phyloP scores from a whole-genome alignment of 2,888 invertebrate genomes.

The Tetragnatha montana region DNA sequence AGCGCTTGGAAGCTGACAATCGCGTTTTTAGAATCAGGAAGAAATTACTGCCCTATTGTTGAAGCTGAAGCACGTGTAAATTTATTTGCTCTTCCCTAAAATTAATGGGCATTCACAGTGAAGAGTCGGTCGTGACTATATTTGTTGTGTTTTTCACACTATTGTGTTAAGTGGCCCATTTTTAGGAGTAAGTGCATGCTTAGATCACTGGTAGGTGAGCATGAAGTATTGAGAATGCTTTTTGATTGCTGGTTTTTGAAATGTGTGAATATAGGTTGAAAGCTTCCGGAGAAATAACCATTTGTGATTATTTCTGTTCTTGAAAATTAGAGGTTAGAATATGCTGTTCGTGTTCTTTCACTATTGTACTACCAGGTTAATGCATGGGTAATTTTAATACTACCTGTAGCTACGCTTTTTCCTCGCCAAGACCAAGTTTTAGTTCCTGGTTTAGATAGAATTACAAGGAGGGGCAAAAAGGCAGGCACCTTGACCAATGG shows the following conservation, averaged over 20 bases:
- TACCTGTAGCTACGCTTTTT: no score
- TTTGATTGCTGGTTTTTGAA: not conserved
- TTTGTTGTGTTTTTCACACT: not conserved
- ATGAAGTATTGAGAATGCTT: not conserved
- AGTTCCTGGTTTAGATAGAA: no score
- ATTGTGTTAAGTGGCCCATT: not conserved
- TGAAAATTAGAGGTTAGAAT: no score
- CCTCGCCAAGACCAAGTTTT: no score
- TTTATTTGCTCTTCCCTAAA: not conserved
- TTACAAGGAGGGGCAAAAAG: no score
- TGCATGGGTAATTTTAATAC: no score
- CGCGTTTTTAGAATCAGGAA: conserved; percentile 18
- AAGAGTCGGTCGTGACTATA: not conserved
- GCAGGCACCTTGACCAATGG: no score
- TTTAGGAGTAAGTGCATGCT: not conserved
- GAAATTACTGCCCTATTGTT: not conserved
- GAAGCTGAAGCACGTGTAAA: not conserved
- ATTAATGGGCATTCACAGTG: not conserved
- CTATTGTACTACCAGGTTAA: no score
- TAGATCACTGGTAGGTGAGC: not conserved
- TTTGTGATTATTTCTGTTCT: no score
- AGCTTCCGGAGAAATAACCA: no score
- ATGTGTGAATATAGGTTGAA: not conserved
- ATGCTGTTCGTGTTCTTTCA: no score
- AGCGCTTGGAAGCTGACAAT: not conserved